These are phyloP conservation scores for Eulithis prunata DNA, from an alignment of 2,888 invertebrate species.

Conservation along the genomic window DNA sequence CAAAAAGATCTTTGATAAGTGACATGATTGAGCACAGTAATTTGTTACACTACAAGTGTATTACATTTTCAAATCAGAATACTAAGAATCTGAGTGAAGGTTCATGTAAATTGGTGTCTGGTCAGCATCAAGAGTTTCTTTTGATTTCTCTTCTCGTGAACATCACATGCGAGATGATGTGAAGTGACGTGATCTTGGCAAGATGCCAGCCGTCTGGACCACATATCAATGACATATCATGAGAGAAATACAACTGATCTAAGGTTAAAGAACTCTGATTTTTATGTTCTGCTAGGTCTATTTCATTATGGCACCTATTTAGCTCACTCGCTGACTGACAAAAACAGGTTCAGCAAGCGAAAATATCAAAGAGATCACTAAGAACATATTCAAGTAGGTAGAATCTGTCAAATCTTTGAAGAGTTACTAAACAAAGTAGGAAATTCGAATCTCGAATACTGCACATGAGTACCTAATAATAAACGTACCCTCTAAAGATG, in stretches of 20 bases:
- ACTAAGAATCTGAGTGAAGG: constrained; percentile 13
- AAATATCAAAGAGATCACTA: no score
- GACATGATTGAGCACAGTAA: no score
- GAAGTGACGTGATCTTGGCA: constrained; percentile 40
- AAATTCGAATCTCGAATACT: neutral
- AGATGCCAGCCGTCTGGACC: constrained; percentile 40
- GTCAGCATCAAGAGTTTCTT: constrained; percentile 34
- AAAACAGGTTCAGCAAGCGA: no score
- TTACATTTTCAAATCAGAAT: neutral
- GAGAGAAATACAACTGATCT: constrained; percentile 36
- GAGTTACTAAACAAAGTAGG: neutral
- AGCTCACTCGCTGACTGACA: no score
- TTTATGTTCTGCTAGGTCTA: neutral
- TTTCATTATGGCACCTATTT: neutral
- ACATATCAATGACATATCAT: constrained; percentile 28
- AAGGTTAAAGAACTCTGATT: constrained; percentile 40
- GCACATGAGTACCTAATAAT: neutral
- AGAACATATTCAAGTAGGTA: no score
- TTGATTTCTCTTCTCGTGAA: constrained; percentile 40
- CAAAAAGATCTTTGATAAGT: no score
- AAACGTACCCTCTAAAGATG: no score
- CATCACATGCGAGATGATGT: constrained; percentile 41
- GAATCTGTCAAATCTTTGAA: no score
- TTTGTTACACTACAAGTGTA: no score
- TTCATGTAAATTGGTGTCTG: constrained; percentile 31